Conservation (phyloP, 2,113 vertebrate species). For the Laticauda colubrina region DNA sequence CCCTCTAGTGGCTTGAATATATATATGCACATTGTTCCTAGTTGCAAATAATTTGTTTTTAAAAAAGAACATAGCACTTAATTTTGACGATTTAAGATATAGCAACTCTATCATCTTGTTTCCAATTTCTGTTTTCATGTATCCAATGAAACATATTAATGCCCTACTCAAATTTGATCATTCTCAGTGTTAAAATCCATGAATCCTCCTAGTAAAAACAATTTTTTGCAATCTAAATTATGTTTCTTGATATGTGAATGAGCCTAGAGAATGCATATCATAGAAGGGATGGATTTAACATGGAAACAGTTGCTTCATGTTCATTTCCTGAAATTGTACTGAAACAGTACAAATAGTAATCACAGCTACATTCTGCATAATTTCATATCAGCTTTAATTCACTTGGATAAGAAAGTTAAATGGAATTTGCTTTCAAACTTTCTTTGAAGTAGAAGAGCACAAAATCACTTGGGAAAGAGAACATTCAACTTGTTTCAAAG, state of each 20-base stretch:
- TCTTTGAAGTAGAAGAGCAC: background rate
- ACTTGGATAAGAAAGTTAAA: background rate
- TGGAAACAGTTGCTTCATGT: background rate
- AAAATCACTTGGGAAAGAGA: background rate
- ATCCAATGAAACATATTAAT: background rate
- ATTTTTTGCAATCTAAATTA: no score
- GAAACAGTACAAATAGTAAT: background rate
- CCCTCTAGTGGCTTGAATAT: constrained; percentile 7
- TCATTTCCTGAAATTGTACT: background rate
- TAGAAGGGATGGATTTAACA: background rate
- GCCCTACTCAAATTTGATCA: background rate
- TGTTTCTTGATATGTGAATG: background rate
- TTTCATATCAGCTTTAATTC: background rate
- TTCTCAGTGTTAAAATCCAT: background rate
- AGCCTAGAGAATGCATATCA: background rate
- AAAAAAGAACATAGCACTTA: background rate
- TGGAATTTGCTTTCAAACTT: background rate
- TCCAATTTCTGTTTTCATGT: background rate
- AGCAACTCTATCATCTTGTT: background rate
- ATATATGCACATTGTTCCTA: background rate
- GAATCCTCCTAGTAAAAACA: background rate
- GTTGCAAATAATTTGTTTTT: background rate
- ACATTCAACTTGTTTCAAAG: background rate
- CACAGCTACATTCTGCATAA: background rate
- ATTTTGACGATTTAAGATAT: background rate